Percentiles rank a stretch among this genome's conserved stretches.
Evolutionary conservation across 2,113 vertebrate genomes (phyloP).

Genomic region (Etheostoma cragini): DNA sequence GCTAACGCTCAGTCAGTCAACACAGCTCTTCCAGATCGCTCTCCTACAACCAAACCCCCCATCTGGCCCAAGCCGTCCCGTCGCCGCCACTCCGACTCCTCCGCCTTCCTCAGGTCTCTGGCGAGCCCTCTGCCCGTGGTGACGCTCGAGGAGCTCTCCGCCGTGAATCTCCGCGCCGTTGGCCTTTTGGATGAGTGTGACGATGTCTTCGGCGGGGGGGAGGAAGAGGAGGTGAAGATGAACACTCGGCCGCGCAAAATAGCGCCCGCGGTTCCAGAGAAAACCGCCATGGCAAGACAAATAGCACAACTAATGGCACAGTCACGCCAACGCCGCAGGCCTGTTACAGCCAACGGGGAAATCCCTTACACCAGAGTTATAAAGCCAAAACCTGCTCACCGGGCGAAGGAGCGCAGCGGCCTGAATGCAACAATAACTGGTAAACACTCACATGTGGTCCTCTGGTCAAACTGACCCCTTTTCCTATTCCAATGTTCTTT

Average conservation of each 20-base stretch:
- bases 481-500: too few relatives aligned
- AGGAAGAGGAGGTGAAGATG: not conserved
- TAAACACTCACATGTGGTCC: not conserved
- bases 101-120: constrained; percentile 29
- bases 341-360: not conserved
- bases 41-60: not conserved
- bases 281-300: constrained; percentile 50
- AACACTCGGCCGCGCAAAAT: not conserved
- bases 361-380: not conserved
- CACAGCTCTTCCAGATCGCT: not conserved
- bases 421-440: not conserved
- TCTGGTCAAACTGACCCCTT: too few relatives aligned
- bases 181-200: constrained; percentile 21
- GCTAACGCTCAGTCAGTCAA: not conserved
- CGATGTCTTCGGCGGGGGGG: constrained; percentile 15
- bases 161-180: not conserved
- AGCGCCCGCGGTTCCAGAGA: constrained; percentile 60
- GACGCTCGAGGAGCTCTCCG: constrained; percentile 16
- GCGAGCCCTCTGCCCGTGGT: not conserved
- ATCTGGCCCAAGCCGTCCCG: constrained; percentile 19
- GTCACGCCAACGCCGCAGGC: not conserved
- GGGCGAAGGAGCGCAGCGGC: not conserved
- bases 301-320: constrained; percentile 44
- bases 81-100: constrained; percentile 66
- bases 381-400: not conserved